phyloP scores from a whole-genome alignment of 2,797 vertebrate genomes.

The Centropyge bicolor region DNA sequence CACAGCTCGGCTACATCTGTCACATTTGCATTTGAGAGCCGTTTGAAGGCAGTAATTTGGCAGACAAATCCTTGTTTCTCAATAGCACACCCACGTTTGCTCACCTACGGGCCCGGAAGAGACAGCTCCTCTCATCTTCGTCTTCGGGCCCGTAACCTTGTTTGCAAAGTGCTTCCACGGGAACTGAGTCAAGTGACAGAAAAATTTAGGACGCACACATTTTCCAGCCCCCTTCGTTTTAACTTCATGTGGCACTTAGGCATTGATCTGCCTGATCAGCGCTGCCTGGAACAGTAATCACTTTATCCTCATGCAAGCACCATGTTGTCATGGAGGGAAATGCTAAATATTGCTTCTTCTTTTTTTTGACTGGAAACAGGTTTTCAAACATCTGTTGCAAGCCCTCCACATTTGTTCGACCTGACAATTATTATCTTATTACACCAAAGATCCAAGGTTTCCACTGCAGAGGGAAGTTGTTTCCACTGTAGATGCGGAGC shows the following conservation, averaged over 20 bases:
- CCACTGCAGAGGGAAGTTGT: slow-evolving; percentile 18
- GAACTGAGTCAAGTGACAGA: slow-evolving; percentile 23
- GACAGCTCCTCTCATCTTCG: slow-evolving; percentile 34
- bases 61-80: slow-evolving; percentile 51
- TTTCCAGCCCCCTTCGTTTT: background rate
- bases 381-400: background rate
- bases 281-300: slow-evolving; percentile 20
- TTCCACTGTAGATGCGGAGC: slow-evolving; percentile 29
- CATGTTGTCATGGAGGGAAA: background rate
- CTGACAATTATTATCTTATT: slow-evolving; percentile 31
- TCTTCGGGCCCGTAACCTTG: slow-evolving; percentile 15
- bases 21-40: slow-evolving; percentile 49
- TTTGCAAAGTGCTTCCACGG: background rate
- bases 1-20: slow-evolving; percentile 51
- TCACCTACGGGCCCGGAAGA: slow-evolving; percentile 47
- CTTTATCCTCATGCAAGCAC: slow-evolving; percentile 28
- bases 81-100: slow-evolving; percentile 49
- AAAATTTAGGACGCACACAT: slow-evolving; percentile 9
- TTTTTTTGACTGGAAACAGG: background rate
- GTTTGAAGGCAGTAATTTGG: slow-evolving; percentile 49
- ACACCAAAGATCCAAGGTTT: slow-evolving; percentile 30
- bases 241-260: background rate
- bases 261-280: slow-evolving; percentile 17
- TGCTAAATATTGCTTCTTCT: background rate
- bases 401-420: background rate